phyloP scores from a whole-genome alignment of 1,140 invertebrate genomes.

The Drosophila sechellia region DNA sequence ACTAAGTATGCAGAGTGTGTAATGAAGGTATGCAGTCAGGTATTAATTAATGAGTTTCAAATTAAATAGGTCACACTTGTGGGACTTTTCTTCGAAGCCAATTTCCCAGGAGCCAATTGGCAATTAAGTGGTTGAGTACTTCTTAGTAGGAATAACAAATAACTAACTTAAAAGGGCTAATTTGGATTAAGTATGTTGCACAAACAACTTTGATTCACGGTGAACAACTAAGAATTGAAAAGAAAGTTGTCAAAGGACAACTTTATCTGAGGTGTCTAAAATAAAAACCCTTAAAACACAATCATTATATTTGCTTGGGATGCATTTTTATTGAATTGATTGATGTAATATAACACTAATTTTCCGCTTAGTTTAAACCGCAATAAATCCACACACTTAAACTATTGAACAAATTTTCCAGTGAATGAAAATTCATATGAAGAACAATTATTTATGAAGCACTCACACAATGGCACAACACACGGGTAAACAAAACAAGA shows the following conservation, averaged over 20 bases:
- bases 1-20: slow-evolving; percentile 26
- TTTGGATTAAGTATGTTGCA: neutral
- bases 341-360: neutral
- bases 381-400: slow-evolving; percentile 4
- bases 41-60: slow-evolving; percentile 28
- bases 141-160: neutral
- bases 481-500: slow-evolving; percentile 21
- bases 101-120: slow-evolving; percentile 12
- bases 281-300: too few relatives aligned
- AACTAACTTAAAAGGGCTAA: neutral
- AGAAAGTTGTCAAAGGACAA: too few relatives aligned
- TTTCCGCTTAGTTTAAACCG: neutral
- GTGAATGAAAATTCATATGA: slow-evolving; percentile 29
- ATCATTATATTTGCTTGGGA: too few relatives aligned
- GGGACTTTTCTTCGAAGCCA: slow-evolving; percentile 22
- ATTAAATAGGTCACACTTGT: slow-evolving; percentile 55
- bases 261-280: too few relatives aligned
- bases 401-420: slow-evolving; percentile 24
- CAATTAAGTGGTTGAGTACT: neutral
- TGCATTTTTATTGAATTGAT: too few relatives aligned
- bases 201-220: neutral
- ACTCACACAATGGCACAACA: slow-evolving; percentile 11
- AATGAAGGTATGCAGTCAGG: slow-evolving; percentile 27
- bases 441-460: slow-evolving; percentile 36
- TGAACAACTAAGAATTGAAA: neutral